Base-by-base conservation (phyloP, 2,888 invertebrate genomes). In the Drosophila neutralis region DNA sequence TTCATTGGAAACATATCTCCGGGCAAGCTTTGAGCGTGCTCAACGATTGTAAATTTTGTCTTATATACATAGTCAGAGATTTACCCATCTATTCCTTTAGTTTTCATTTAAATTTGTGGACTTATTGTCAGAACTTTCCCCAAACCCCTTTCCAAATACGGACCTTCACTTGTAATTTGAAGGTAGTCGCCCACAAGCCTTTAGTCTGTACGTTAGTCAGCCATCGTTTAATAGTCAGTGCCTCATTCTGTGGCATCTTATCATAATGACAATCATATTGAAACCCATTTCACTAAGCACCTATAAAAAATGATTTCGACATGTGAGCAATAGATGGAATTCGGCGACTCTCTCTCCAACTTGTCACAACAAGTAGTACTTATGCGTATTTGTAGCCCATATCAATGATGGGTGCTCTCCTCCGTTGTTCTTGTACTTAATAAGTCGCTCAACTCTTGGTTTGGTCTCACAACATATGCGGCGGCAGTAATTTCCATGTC, bases 401-500 rank as follows among this genome's bases (percentile, higher is more conserved):
- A 86, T 86, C 86, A 84, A 84, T 86, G 82, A 84, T 80, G 78
- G 71, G 63, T 57, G 5, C 24, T 18, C 24, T 65, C 49, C 27
- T 38, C 40, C 48, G 48, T 73, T 78, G 72, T 78, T 76, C 64
- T 83, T 84, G 83, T 86, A 82, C 83, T 84, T 84, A 84, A 84
- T 84, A 84, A 86, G 83, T 84, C 82, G 78, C 84, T 80, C 73
- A 80, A 73, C 68, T 66, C 70, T 58, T 53, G 67, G 27, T 24
- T 27, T 21, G 69, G 70, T 53, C 61, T 1, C 45, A 24, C 86
- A 78, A 53, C 84, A 85, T 87, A 83, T 87, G 87, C 74, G 77
- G 87, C 76, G 75, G 63, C 80, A 80, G 75, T 74, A 83, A 81
- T 85, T 85, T 84, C 72, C 72, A 86, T 86, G 84, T 82, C 60